Evolutionary conservation across 2,797 vertebrate genomes (phyloP), one percentile per base, ranked within the genome.

Genomic region (Alosa sapidissima): DNA sequence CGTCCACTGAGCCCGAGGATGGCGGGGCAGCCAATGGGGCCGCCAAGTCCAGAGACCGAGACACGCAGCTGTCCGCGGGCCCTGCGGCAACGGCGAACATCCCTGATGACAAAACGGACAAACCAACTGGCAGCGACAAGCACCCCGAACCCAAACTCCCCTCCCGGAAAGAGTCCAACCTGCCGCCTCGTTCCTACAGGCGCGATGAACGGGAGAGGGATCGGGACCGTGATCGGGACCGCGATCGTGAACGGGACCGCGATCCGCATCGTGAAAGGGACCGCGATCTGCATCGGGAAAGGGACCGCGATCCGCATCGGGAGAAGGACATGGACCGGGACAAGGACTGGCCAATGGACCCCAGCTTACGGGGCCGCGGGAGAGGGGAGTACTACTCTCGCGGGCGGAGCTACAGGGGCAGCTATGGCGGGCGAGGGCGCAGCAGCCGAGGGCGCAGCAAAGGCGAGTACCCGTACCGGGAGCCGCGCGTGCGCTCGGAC

Each of bases 321-420:
- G 92, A 95, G 45, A 91, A 96, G 85, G 96, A 97, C 5, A 78
- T 1, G 5, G 92, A 95, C 45, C 91, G 96, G 86, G 96, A 97
- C 0, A 93, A 95, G 85, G 96, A 97, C 82, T 99, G 98, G 98
- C 97, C 97, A 48, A 89, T 93, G 33, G 98, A 99, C 81, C 93
- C 96, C 24, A 96, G 91, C 11, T 98, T 97, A 86, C 96, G 98
- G 91, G 97, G 97, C 14, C 95, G 98, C n/a, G 98, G 98, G 51
- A 94, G 98, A 33, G 98, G 98, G 0, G 98, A 99, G 86, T 99
- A 99, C 93, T 99, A 99, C 85, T 97, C 98, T 0, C 96, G 98
- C 89, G 98, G 98, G 9, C 95, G 98, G 52, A 99, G 98, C 93
- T 99, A 97, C 62, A 93, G 98, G 72, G 98, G 98, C 49, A 98